Evolutionary conservation across 2,113 vertebrate genomes (phyloP).

Genomic region (Pogona vitticeps): DNA sequence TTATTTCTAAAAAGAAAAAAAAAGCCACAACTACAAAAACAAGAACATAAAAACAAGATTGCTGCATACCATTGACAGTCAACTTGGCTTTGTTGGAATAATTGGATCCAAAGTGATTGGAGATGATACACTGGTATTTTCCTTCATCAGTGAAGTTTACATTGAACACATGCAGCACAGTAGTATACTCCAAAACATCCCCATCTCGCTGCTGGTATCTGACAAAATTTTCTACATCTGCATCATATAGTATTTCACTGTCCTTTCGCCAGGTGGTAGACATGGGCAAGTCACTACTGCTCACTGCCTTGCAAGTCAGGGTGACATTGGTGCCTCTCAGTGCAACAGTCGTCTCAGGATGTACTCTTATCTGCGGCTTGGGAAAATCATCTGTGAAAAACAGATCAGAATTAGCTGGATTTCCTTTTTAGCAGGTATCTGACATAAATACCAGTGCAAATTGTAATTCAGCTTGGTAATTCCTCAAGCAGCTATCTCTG

Average conservation of each 20-base stretch:
- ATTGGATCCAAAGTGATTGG: constrained; percentile 85
- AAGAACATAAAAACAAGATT: background rate
- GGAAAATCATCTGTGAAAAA: constrained; percentile 79
- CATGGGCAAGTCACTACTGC: constrained; percentile 83
- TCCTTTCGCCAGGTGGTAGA: constrained; percentile 81
- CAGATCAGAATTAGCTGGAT: constrained; percentile 17
- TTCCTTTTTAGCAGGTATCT: background rate
- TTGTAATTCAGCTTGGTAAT: background rate
- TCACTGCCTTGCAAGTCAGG: constrained; percentile 75
- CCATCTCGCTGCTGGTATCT: constrained; percentile 73
- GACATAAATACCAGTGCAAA: background rate
- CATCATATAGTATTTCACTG: constrained; percentile 76
- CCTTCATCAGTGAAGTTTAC: constrained; percentile 87
- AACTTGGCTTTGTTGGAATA: constrained; percentile 84
- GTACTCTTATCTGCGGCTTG: constrained; percentile 78
- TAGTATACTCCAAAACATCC: constrained; percentile 78
- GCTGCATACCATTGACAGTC: constrained; percentile 82
- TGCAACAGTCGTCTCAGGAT: constrained; percentile 78
- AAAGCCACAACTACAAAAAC: too few relatives aligned
- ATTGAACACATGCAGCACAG: constrained; percentile 77
- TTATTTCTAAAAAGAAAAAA: background rate
- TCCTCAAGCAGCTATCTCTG: constrained; percentile 8
- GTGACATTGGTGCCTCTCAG: constrained; percentile 78
- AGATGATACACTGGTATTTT: constrained; percentile 82
- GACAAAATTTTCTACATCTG: constrained; percentile 79